A percentile compares a stretch with the other conserved stretches of the same genome.
These are phyloP conservation scores for Casuarius casuarius DNA, from an alignment of 2,113 vertebrate genomes.

Conservation along the genomic window DNA sequence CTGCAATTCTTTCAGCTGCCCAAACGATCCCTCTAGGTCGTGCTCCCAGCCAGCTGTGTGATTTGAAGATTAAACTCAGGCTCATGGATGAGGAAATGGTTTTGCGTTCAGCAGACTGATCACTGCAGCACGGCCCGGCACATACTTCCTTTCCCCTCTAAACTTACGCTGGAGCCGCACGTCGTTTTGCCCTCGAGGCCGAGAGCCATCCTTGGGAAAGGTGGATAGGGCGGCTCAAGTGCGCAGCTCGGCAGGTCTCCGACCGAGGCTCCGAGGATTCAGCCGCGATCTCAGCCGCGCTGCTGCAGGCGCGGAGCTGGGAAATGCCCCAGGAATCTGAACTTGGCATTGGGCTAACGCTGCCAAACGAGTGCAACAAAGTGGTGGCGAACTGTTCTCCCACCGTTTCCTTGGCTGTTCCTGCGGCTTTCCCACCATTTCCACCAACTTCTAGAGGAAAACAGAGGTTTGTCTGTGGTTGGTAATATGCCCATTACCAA, in stretches of 20 bases:
- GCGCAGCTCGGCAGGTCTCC: too few relatives aligned
- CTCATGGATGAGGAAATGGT: not conserved
- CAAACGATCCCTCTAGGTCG: not conserved
- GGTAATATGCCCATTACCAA: not conserved
- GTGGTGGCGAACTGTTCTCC: not conserved
- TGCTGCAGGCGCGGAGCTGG: not conserved
- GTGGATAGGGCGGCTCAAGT: not conserved
- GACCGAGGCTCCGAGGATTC: not conserved
- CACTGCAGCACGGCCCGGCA: not conserved
- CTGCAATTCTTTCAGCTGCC: not conserved
- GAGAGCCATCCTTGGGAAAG: not conserved
- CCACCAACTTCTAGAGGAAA: not conserved
- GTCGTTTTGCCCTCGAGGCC: not conserved
- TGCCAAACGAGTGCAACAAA: not conserved
- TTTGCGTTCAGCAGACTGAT: not conserved
- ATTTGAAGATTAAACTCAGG: not conserved
- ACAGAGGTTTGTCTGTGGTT: not conserved
- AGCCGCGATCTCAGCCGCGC: fast-evolving
- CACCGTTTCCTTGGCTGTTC: not conserved
- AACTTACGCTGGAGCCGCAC: not conserved
- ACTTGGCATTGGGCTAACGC: not conserved
- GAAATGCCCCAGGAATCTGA: too few relatives aligned
- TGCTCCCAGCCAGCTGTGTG: not conserved
- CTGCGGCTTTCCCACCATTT: not conserved
- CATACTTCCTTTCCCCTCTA: not conserved